These are phyloP conservation scores for Panagrolaimus sp. DNA, from an alignment of 1,140 invertebrate genomes.

Conservation along the genomic window DNA sequence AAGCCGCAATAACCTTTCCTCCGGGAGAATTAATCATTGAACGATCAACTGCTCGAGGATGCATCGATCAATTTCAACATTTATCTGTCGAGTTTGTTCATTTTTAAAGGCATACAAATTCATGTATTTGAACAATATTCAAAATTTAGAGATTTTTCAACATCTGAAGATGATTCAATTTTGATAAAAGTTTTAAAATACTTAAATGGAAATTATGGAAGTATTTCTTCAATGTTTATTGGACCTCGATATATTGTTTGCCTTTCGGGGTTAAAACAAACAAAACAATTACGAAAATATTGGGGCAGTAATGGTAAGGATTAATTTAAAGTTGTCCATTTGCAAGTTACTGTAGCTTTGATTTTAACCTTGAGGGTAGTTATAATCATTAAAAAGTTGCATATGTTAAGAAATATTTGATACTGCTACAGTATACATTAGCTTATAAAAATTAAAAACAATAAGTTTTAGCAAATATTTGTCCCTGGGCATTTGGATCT, in stretches of 20 bases:
- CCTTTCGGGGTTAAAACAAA: not conserved
- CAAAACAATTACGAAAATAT: slow-evolving; percentile 1
- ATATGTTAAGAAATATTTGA: no score
- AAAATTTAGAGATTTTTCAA: not conserved
- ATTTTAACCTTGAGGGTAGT: no score
- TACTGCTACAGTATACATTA: no score
- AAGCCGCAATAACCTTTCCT: slow-evolving; percentile 10
- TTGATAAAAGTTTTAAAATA: not conserved
- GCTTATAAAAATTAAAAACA: not conserved
- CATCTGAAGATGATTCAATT: not conserved
- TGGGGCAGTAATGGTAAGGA: no score
- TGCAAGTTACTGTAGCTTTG: no score
- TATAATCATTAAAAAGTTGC: no score
- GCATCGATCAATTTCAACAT: slow-evolving; percentile 5
- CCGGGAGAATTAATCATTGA: not conserved
- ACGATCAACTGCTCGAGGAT: not conserved
- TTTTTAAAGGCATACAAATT: not conserved
- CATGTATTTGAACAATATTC: slow-evolving; percentile 16
- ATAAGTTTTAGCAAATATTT: not conserved
- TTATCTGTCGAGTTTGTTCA: not conserved
- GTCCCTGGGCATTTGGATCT: not conserved
- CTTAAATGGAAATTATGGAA: not conserved
- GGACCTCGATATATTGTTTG: not conserved
- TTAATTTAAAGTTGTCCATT: no score
- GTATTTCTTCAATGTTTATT: not conserved